phyloP scores from a whole-genome alignment of 2,113 vertebrate species.

The Pampusana beccarii region DNA sequence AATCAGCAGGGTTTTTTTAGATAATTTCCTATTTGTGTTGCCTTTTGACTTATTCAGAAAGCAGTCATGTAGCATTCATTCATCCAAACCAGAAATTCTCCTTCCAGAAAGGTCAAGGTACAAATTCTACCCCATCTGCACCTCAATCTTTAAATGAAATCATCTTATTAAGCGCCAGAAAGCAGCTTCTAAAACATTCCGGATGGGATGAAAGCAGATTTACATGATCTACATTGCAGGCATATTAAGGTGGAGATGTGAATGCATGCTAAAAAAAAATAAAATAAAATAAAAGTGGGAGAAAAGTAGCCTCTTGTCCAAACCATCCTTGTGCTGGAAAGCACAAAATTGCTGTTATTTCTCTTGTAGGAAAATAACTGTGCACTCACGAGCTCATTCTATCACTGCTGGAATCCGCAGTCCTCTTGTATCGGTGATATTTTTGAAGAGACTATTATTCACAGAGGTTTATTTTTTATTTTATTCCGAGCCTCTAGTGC shows the following conservation, averaged over 20 bases:
- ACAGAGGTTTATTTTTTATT: not conserved
- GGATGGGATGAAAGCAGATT: not conserved
- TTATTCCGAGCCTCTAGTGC: not conserved
- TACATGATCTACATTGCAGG: not conserved
- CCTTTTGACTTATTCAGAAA: not conserved
- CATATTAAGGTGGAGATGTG: not conserved
- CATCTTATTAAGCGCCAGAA: not conserved
- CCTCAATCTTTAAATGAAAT: not conserved
- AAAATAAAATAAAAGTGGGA: not conserved
- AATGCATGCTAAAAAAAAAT: not conserved
- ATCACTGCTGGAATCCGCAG: not conserved
- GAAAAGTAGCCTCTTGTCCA: not conserved
- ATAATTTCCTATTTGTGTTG: not conserved
- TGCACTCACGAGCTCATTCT: not conserved
- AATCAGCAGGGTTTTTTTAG: not conserved
- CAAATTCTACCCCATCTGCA: not conserved
- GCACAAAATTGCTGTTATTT: constrained; percentile 12
- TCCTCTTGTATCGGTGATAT: not conserved
- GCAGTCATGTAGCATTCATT: not conserved
- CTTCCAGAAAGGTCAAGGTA: not conserved
- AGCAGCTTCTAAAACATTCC: not conserved
- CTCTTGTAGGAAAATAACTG: not conserved
- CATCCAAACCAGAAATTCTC: not conserved
- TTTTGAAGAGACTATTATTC: constrained; percentile 4
- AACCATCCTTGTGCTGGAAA: not conserved